Evolutionary conservation across 1,140 invertebrate genomes (phyloP), one percentile per base, ranked within the genome.

Genomic region (Drosophila melanica): DNA sequence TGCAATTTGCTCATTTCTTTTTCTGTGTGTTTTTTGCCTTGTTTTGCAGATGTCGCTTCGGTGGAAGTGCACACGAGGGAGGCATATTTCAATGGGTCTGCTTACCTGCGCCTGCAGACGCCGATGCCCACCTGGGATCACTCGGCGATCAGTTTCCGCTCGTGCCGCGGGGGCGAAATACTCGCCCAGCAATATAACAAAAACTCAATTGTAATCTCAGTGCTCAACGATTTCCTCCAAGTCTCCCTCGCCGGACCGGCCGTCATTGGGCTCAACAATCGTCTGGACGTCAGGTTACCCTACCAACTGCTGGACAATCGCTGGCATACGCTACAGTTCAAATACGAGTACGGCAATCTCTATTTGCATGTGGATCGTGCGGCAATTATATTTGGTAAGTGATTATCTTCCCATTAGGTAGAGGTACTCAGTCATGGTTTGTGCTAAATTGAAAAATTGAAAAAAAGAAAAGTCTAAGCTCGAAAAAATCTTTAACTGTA

Each of bases 71-170:
- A 72, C 16, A 80, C 94, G 37, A 94, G 95, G 23, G 96, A 97
- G 92, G 96, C 95, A 16, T 97, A 96, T 81, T 96, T 97, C 92
- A 96, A 97, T 92, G 95, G 95, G 63, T 95, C 95, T 74, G 94
- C 96, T 5, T 96, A 95, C 86, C 93, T 96, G 53, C 94, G 94
- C 78, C 92, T 97, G 54, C 92, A 93, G 42, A 94, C 94, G 37
- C 95, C 95, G 60, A 94, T 96, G 79, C 95, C 95, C 35, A 94
- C 96, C 75, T 95, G 95, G 85, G 94, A 94, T 75, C 95, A 96
- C 79, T 96, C 95, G 63, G 96, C 96, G 14, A 93, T 97, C 37
- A 97, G 96, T 92, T 97, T 97, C 87, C 93, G 96, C 76, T 96
- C 95, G 11, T 97, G 96, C 92, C 93, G 94, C 30, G 95, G 94